Percentiles rank a stretch among this genome's conserved stretches.
phyloP scores from a whole-genome alignment of 2,888 invertebrate species.

The Macaria notata region DNA sequence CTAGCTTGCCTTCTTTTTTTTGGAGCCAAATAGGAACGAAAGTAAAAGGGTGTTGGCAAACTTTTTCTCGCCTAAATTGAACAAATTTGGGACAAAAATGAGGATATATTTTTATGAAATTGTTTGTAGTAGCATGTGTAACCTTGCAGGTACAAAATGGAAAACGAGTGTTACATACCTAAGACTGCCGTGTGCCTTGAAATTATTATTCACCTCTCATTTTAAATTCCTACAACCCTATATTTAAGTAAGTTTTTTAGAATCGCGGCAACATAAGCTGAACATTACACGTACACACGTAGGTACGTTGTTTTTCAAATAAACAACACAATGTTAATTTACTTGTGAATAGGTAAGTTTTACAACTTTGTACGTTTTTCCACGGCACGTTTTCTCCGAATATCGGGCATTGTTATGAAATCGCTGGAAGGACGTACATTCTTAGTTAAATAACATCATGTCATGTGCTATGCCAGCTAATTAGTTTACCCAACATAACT shows the following conservation, averaged over 20 bases:
- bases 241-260: not conserved
- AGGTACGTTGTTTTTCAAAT: slow-evolving; percentile 3
- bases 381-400: slow-evolving; percentile 15
- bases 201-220: no score
- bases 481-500: slow-evolving; percentile 19
- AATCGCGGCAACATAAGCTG: no score
- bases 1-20: slow-evolving; percentile 15
- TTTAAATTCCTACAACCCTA: not conserved
- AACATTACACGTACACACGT: not conserved
- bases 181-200: no score
- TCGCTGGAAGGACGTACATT: slow-evolving; percentile 17
- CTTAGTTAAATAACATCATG: slow-evolving; percentile 17
- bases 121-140: not conserved
- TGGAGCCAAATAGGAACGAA: slow-evolving; percentile 11
- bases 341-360: slow-evolving; percentile 7
- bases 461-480: slow-evolving; percentile 18
- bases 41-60: slow-evolving; percentile 3
- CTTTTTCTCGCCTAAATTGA: slow-evolving; percentile 6
- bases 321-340: slow-evolving; percentile 7
- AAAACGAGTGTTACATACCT: no score
- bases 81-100: slow-evolving; percentile 5
- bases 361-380: slow-evolving; percentile 11
- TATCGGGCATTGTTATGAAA: slow-evolving; percentile 16
- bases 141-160: no score
- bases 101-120: slow-evolving; percentile 9